phyloP scores from a whole-genome alignment of 2,113 vertebrate species.

The Tachysurus fulvidraco region DNA sequence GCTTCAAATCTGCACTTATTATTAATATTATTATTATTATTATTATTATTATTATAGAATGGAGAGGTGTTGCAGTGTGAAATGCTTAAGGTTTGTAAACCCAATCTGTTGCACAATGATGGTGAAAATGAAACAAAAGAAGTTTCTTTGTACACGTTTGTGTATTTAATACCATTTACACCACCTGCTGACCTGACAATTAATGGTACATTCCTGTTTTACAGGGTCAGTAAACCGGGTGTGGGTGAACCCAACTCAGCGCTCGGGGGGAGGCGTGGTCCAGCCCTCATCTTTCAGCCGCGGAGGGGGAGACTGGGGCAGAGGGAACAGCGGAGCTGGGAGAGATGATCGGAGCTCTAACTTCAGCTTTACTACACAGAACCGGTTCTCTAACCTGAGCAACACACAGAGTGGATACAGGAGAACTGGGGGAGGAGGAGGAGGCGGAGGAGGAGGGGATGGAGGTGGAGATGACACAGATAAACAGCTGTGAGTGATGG shows the following conservation, averaged over 20 bases:
- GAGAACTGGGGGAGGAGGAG: conserved; percentile 67
- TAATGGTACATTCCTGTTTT: background rate
- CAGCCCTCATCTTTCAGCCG: conserved; percentile 81
- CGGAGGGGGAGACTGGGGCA: conserved; percentile 55
- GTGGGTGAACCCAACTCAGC: conserved; percentile 78
- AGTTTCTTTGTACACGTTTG: too few relatives aligned
- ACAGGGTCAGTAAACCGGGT: conserved; percentile 74
- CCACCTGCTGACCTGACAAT: background rate
- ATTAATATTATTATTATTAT: too few relatives aligned
- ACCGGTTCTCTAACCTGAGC: conserved; percentile 74
- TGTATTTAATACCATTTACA: too few relatives aligned
- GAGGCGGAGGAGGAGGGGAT: conserved; percentile 77
- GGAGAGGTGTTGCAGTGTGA: too few relatives aligned
- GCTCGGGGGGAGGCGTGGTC: conserved; percentile 70
- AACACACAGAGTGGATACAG: conserved; percentile 53
- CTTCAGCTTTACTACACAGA: conserved; percentile 73
- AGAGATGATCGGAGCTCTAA: conserved; percentile 62
- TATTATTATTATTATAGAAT: too few relatives aligned
- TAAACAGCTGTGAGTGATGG: conserved; percentile 21
- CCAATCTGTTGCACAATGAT: too few relatives aligned
- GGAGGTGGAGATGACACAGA: background rate
- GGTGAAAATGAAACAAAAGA: too few relatives aligned
- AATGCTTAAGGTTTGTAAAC: too few relatives aligned
- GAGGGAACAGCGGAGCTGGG: conserved; percentile 61
- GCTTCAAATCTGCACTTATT: too few relatives aligned